Base-by-base conservation (phyloP, 2,113 vertebrate species). In the Ailuropoda melanoleuca region DNA sequence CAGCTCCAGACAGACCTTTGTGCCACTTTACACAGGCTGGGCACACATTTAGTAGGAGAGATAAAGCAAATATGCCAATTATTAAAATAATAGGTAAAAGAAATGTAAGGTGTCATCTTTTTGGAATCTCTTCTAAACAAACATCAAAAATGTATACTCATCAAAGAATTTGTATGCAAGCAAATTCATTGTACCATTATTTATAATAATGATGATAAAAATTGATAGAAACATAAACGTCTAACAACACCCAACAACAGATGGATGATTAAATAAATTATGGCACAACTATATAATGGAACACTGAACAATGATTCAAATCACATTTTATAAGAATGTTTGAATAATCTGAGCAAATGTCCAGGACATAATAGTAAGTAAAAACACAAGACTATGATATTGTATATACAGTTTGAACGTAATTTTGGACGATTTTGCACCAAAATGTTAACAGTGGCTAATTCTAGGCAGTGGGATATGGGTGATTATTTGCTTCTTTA, bases 401-500 rank as follows among this genome's bases (percentile, higher is more conserved):
- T 87, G 1, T 62, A 77, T 72, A 15, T 78, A 48, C 6, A 26
- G 19, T n/a, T 86, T 89, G 34, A 88, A 37, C 12, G 70, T 75
- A 56, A 89, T 82, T 90, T 94, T 81, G 66, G 60, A 85, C 24
- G 1, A 39, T 93, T 97, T 95, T 83, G 48, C 21, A 60, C 34
- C 50, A 77, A 93, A 88, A 78, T 74, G 34, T 96, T 75, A 91
- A 50, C 39, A 60, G 31, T 80, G 39, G 34, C 74, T 95, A 60
- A 78, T 90, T 92, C 48, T 66, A 89, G 21, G 21, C 46, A 66
- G 14, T 62, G 6, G 6, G n/a, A 78, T 55, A 56, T 48, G 48
- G 56, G 46, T 29, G 7, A 97, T 80, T 62, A 31, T 81, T 98
- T 93, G 56, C 85, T 90, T 62, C 58, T 84, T 92, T 62, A 74